Evolutionary conservation across 2,888 invertebrate genomes (phyloP), one percentile per base, ranked within the genome.

Genomic region (Lissocephala sabroskyi): DNA sequence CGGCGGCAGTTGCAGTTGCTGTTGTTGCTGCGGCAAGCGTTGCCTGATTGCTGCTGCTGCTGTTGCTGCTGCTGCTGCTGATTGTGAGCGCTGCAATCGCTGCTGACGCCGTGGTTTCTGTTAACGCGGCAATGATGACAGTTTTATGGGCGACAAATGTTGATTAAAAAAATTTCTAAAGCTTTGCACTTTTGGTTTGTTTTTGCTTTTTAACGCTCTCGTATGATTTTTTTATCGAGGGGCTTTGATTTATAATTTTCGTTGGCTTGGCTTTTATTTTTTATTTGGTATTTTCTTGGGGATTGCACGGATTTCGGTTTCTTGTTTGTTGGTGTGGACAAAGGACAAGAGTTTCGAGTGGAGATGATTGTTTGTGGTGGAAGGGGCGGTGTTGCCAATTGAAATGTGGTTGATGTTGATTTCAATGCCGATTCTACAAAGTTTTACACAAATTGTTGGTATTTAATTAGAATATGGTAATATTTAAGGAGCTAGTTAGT

Each of bases 71-170:
- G 56, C 16, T 63, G 59, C 58, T 81, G 78, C 59, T 76, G 77
- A 62, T 81, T 76, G 70, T 79, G 74, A 70, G 68, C 68, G 70
- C 75, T 57, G 70, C 71, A 77, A 65, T 71, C 78, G 78, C 73
- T 70, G 73, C 62, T 56, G 62, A 62, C 65, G 75, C 76, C 59
- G 74, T 62, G 62, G 68, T 77, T 77, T 73, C 70, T 75, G 78
- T 75, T 79, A 77, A 79, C 77, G 77, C 77, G 64, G 79, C 77
- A 77, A 77, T 77, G 77, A 74, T 77, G 77, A 79, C 70, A 73
- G 58, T 66, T 78, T 74, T 78, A 74, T 67, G 65, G 59, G 71
- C 65, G 70, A 77, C 71, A 59, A 73, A 77, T 65, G 57, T 71
- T 70, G 65, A 58, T 73, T 77, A 55, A 75, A 67, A 44, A 65